phyloP scores from a whole-genome alignment of 2,888 invertebrate genomes.

The Macaria liturata region DNA sequence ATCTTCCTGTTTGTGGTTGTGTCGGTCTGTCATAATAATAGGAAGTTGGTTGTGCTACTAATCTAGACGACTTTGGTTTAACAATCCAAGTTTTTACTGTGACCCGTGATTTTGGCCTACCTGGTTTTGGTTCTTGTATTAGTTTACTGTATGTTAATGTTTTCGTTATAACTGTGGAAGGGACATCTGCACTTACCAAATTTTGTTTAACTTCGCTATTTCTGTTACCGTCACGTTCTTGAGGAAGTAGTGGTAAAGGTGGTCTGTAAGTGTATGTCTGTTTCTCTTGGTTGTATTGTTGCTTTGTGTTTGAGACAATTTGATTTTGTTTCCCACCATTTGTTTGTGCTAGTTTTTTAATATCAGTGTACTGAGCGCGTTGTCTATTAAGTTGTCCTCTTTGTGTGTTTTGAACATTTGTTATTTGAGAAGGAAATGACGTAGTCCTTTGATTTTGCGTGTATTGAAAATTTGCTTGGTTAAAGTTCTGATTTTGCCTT shows the following conservation, averaged over 20 bases:
- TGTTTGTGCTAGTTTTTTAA: slow-evolving; percentile 43
- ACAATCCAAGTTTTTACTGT: slow-evolving; percentile 76
- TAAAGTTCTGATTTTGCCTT: slow-evolving; percentile 43
- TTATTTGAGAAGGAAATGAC: slow-evolving; percentile 35
- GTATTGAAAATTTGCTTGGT: slow-evolving; percentile 38
- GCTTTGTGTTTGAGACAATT: slow-evolving; percentile 48
- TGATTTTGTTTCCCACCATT: slow-evolving; percentile 48
- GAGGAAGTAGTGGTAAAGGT: slow-evolving; percentile 46
- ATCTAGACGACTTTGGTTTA: slow-evolving; percentile 65
- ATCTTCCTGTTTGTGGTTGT: slow-evolving; percentile 46
- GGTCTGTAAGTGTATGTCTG: slow-evolving; percentile 53
- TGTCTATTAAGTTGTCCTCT: slow-evolving; percentile 45
- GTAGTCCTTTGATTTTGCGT: slow-evolving; percentile 43
- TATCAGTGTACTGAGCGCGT: slow-evolving; percentile 47
- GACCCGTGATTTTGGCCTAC: slow-evolving; percentile 66
- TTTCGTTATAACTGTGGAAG: slow-evolving; percentile 66
- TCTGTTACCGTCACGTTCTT: slow-evolving; percentile 44
- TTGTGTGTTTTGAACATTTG: slow-evolving; percentile 43
- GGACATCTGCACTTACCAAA: slow-evolving; percentile 65
- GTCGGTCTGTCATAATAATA: slow-evolving; percentile 57
- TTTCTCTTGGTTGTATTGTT: slow-evolving; percentile 54
- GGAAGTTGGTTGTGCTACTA: slow-evolving; percentile 56
- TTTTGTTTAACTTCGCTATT: slow-evolving; percentile 63
- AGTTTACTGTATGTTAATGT: slow-evolving; percentile 65
- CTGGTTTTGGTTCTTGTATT: slow-evolving; percentile 58